Evolutionary conservation across 2,113 vertebrate species (phyloP), one percentile per base, ranked within the genome.

Genomic region (Charadrius vociferus): DNA sequence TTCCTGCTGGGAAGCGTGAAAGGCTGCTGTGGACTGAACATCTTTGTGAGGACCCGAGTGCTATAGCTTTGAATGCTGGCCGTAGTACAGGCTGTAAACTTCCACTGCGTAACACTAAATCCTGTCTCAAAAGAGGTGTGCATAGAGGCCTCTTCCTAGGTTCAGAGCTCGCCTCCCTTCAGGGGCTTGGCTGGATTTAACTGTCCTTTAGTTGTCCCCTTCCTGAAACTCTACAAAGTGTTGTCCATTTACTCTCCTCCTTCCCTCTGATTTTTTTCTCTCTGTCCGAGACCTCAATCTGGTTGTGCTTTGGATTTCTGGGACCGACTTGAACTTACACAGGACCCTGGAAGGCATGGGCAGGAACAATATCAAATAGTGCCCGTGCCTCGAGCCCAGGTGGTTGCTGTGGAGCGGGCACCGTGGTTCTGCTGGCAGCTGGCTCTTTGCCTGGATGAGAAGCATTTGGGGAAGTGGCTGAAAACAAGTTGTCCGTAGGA

Each of bases 41-140:
- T 53, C 37, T 62, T n/a, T 52, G 12, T 3, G 3, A 75, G 56
- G 22, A 50, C 37, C 32, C 5, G 26, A 79, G 50, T 77, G 56
- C 18, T 61, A 29, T 3, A 39, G 45, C 45, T 81, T 65, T 62
- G 63, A 89, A 21, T 16, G 26, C 49, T 27, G 37, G 61, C 56
- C 3, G 3, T 37, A 26, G 41, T 26, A 53, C 1, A 0, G n/a
- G 36, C 30, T 1, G 2, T 30, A 14, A 59, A 39, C 22, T 79
- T 73, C 14, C 32, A 32, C 32, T 36, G 49, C 0, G 0, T 79
- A 45, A 62, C 6, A 7, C 22, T 81, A 41, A 84, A 43, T 73
- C 7, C 19, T 14, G 4, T 36, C 43, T 62, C 50, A 32, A 37
- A 58, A 81, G 73, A 47, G 66, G 18, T 49, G 32, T 65, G 17